Base-by-base conservation (phyloP, 2,888 invertebrate species). In the Leistus spinibarbis region DNA sequence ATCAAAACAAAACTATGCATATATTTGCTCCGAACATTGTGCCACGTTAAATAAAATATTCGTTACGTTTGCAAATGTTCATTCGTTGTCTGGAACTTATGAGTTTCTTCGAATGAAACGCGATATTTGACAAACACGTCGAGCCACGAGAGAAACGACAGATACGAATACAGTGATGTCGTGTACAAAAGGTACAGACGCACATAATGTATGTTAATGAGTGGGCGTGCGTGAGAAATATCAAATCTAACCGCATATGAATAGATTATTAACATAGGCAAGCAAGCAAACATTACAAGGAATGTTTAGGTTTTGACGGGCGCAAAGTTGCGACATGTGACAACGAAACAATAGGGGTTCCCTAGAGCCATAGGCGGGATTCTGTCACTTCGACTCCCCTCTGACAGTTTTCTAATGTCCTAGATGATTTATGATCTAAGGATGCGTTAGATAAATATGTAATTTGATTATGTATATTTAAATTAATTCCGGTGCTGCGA, bases 381-480 rank as follows among this genome's bases (percentile, higher is more conserved):
- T 17, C 20, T 24, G 27, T 60, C 60, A 27, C 27, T 56, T 24
- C 60, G 22, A 13, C 57, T 57, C 23, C 27, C 57, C 24, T 53
- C 60, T 62, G 71, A 63, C 54, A 63, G 22, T 54, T 72, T 65
- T 65, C 72, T 72, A 65, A 19, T 27, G 54, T 65, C 27, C 23
- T 19, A 20, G 40, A 24, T 72, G 72, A 72, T 72, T 72, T 72
- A 72, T 72, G 72, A 72, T 72, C 56, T 64, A 57, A 54, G 71
- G 22, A 7, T 19, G 56, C 19, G 64, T 24, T 72, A 72, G 72
- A 72, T 73, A 73, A 73, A 73, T 73, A 73, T 73, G 66, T 73
- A 73, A 67, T 73, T 73, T 73, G 73, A 67, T 73, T 73, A 62
- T 73, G 73, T 62, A n/a, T n/a, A 67, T 67, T 67, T 73, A 54